Evolutionary conservation across 2,888 invertebrate genomes (phyloP), one percentile per base, ranked within the genome.

Genomic region (Leuctra nigra): DNA sequence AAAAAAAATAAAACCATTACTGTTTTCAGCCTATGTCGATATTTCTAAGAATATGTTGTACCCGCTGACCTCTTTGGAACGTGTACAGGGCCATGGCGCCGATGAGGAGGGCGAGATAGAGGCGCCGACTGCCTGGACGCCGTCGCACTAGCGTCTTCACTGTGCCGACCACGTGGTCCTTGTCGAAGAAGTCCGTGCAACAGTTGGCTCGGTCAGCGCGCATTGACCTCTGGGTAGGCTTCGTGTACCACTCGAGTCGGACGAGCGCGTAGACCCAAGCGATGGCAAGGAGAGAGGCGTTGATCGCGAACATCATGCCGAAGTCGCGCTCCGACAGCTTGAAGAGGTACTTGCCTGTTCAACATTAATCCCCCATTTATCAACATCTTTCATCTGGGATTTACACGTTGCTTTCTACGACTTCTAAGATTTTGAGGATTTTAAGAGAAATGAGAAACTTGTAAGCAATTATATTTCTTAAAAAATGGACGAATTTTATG

Each of bases 81-180:
- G 88, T 87, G 65, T 90, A 91, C 52, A 88, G 74, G 0, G 81
- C 82, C 87, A 90, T 88, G 16, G 84, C 79, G 9, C 84, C 65
- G 11, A 91, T 76, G n/a, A 90, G 70, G 35, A 88, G 73, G 71
- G 83, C 78, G 2, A 91, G 69, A 62, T 82, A 85, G 29, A 78
- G 66, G 61, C 87, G 77, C 9, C 80, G 73, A 59, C 80, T 76
- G 4, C 77, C 74, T 0, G 73, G 66, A 11, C 91, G 75, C 46
- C 71, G 75, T 65, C 80, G 86, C 0, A 77, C 69, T 3, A 90
- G 66, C 0, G 87, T 84, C 11, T 68, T 70, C 1, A 83, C 59
- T 0, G 89, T 87, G 23, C 79, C 77, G 9, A 73, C 70, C 0
- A 86, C 78, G 50, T 89, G 87, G 55, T 79, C 76, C 39, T 75